These are phyloP conservation scores for Wasmannia auropunctata DNA, from an alignment of 1,140 invertebrate species.

Conservation along the genomic window DNA sequence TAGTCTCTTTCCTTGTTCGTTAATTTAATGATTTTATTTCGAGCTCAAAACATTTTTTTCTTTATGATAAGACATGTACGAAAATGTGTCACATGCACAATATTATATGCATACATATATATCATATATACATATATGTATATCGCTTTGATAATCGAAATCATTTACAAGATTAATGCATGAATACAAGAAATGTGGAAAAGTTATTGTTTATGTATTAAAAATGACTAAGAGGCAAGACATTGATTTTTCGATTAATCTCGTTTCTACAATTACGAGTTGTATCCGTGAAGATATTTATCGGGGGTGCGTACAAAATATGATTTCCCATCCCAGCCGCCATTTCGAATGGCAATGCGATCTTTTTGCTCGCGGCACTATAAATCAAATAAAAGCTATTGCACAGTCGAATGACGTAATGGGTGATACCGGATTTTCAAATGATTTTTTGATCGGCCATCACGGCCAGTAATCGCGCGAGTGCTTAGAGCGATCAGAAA, in stretches of 20 bases:
- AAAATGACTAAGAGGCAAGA: neutral
- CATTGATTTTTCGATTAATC: constrained; percentile 4
- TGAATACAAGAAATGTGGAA: neutral
- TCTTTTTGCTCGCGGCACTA: constrained; percentile 53
- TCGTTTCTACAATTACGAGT: neutral
- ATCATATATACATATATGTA: neutral
- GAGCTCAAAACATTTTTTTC: neutral
- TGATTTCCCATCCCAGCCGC: constrained; percentile 1
- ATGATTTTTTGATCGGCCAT: constrained; percentile 58
- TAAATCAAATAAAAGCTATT: constrained; percentile 62
- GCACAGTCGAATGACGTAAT: constrained; percentile 68
- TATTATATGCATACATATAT: neutral
- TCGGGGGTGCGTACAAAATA: constrained; percentile 37
- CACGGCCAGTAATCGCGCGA: constrained; percentile 50
- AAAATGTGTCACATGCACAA: neutral
- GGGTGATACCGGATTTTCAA: constrained; percentile 70
- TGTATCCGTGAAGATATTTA: constrained; percentile 35
- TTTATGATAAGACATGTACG: neutral
- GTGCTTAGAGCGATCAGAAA: constrained; percentile 63
- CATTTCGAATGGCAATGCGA: constrained; percentile 40
- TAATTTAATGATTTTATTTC: constrained; percentile 22
- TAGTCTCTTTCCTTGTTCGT: constrained; percentile 11
- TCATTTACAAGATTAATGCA: neutral
- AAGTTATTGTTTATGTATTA: neutral
- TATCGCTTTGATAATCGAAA: neutral